A percentile compares a stretch with the other conserved stretches of the same genome.
These are phyloP conservation scores for Hedya salicella DNA, from an alignment of 2,888 invertebrate species.

Conservation along the genomic window DNA sequence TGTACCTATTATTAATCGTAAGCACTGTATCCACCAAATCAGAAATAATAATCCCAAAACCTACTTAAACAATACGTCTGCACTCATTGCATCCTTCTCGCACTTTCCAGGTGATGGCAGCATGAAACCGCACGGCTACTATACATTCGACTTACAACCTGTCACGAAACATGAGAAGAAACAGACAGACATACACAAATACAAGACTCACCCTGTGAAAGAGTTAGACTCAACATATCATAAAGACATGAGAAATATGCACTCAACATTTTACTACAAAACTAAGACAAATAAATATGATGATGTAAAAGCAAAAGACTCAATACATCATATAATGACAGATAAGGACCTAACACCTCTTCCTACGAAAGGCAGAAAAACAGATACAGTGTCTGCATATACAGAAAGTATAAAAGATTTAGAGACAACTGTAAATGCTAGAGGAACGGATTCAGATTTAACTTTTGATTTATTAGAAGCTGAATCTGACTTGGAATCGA, in stretches of 20 bases:
- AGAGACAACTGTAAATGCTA: not conserved
- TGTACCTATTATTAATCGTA: too few species aligned
- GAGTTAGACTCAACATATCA: slow-evolving; percentile 45
- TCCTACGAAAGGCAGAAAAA: slow-evolving; percentile 27
- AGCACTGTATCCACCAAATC: too few species aligned
- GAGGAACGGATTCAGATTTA: not conserved
- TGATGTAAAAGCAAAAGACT: slow-evolving; percentile 6
- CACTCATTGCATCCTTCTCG: slow-evolving; percentile 33
- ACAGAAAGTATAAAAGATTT: not conserved
- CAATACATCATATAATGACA: slow-evolving; percentile 3
- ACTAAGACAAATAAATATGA: not conserved
- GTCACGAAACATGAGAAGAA: slow-evolving; percentile 23
- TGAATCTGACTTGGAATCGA: slow-evolving; percentile 20
- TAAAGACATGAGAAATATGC: slow-evolving; percentile 19
- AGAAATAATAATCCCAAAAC: too few species aligned
- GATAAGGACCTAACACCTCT: slow-evolving; percentile 1
- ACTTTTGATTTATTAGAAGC: not conserved
- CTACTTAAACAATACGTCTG: not conserved
- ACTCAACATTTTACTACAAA: not conserved
- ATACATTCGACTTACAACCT: slow-evolving; percentile 53
- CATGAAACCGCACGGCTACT: slow-evolving; percentile 54
- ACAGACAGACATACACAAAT: slow-evolving; percentile 36
- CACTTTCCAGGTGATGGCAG: slow-evolving; percentile 60
- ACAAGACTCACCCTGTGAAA: slow-evolving; percentile 22
- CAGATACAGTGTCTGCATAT: not conserved